Evolutionary conservation across 2,797 vertebrate genomes (phyloP).

Genomic region (Labeo calbasu): DNA sequence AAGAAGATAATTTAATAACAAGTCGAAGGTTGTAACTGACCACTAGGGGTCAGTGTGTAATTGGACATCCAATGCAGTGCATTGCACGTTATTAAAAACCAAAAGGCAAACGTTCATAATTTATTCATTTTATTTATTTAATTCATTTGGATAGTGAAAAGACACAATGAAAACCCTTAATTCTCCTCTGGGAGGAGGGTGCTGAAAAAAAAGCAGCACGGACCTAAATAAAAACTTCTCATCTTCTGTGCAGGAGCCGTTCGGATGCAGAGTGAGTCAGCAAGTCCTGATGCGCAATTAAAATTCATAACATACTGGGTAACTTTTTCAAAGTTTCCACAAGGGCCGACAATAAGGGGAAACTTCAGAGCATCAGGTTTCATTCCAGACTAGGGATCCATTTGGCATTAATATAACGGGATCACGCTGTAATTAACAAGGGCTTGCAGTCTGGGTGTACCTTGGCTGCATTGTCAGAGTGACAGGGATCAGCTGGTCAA

Average conservation of each 20-base stretch:
- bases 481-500: conserved; percentile 66
- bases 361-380: conserved; percentile 20
- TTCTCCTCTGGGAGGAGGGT: neutral
- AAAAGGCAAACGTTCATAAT: conserved; percentile 20
- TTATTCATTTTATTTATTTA: neutral
- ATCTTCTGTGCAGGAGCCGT: neutral
- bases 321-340: conserved; percentile 47
- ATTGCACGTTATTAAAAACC: conserved; percentile 49
- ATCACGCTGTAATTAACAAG: conserved; percentile 51
- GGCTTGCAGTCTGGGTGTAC: conserved; percentile 37
- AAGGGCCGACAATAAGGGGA: conserved; percentile 35
- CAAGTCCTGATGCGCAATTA: conserved; percentile 50
- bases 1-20: conserved; percentile 3
- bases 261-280: conserved; percentile 58
- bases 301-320: conserved; percentile 50
- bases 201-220: conserved; percentile 17
- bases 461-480: conserved; percentile 56
- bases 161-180: conserved; percentile 57
- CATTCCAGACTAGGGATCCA: conserved; percentile 7
- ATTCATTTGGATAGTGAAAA: neutral
- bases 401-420: conserved; percentile 19
- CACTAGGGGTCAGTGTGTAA: conserved; percentile 61
- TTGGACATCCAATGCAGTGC: conserved; percentile 65
- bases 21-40: conserved; percentile 34
- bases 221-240: conserved; percentile 47